Percentiles rank a stretch among this genome's conserved stretches.
These are phyloP conservation scores for Symphodus melops DNA, from an alignment of 2,113 vertebrate genomes.

Conservation along the genomic window DNA sequence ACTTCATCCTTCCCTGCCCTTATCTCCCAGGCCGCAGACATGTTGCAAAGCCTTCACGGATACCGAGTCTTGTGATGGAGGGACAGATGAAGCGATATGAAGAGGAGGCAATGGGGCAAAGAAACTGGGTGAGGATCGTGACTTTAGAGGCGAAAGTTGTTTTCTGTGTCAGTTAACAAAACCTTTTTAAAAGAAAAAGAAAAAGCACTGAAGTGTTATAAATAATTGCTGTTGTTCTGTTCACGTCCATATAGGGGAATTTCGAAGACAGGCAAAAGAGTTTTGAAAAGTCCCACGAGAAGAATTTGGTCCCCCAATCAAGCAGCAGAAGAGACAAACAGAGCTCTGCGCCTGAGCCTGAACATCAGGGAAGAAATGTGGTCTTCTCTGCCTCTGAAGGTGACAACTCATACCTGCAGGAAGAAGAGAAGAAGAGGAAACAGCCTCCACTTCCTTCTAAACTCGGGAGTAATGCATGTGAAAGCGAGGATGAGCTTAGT, in stretches of 20 bases:
- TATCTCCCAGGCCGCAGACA: conserved; percentile 31
- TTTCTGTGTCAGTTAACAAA: neutral
- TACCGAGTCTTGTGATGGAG: conserved; percentile 23
- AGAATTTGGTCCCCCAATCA: neutral
- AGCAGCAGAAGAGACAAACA: too few relatives aligned
- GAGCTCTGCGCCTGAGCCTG: neutral
- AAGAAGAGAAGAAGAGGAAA: neutral
- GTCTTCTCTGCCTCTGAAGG: neutral
- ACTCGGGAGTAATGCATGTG: conserved; percentile 2
- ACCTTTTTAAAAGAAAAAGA: neutral
- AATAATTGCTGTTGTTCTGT: neutral
- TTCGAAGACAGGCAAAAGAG: conserved; percentile 10
- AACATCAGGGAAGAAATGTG: neutral
- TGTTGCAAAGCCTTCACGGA: conserved; percentile 18
- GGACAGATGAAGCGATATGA: conserved; percentile 15
- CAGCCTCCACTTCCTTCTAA: neutral
- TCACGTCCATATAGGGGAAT: conserved; percentile 11
- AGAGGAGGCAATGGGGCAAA: neutral
- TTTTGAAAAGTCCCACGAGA: conserved; percentile 20
- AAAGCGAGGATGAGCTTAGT: conserved; percentile 34
- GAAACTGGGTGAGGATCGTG: conserved; percentile 17
- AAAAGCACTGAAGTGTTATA: neutral
- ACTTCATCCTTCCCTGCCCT: conserved; percentile 26
- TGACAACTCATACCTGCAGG: neutral
- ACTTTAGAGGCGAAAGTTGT: neutral